A percentile compares a stretch with the other conserved stretches of the same genome.
Evolutionary conservation across 2,113 vertebrate genomes (phyloP).

Genomic region (Platichthys flesus): DNA sequence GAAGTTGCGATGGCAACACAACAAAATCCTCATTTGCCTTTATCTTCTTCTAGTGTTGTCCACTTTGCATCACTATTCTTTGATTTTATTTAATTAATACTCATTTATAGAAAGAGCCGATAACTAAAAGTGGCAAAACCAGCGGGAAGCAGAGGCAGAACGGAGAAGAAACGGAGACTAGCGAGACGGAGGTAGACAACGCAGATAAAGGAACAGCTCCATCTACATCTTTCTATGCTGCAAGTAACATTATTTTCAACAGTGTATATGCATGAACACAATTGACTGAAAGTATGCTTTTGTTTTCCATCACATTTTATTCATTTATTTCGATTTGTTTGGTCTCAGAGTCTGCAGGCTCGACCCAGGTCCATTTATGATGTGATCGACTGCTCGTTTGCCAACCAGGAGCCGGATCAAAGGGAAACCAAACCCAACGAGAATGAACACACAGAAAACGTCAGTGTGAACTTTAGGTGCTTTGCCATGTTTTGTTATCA

Average conservation of each 20-base stretch:
- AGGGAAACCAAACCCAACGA: constrained; percentile 21
- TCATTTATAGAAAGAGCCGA: constrained; percentile 28
- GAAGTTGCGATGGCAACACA: no score
- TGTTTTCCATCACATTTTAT: not conserved
- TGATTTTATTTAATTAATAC: not conserved
- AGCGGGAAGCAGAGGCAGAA: constrained; percentile 25
- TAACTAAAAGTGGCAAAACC: not conserved
- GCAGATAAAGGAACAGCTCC: constrained; percentile 9
- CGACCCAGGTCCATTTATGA: constrained; percentile 78
- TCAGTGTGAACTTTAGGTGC: constrained; percentile 30
- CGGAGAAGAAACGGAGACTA: constrained; percentile 9
- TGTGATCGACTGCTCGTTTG: constrained; percentile 61
- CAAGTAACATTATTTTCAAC: constrained; percentile 40
- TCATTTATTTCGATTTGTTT: not conserved
- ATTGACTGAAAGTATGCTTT: not conserved
- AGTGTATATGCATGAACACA: not conserved
- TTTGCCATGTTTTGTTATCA: not conserved
- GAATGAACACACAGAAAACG: constrained; percentile 25
- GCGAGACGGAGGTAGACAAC: not conserved
- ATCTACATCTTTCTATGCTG: constrained; percentile 69
- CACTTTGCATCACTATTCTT: not conserved
- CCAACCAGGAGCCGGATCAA: not conserved
- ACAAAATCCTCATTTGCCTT: not conserved
- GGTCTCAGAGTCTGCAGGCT: constrained; percentile 69
- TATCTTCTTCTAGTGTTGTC: not conserved